Conservation (phyloP, 2,888 invertebrate genomes). For the Perizoma affinitatum region DNA sequence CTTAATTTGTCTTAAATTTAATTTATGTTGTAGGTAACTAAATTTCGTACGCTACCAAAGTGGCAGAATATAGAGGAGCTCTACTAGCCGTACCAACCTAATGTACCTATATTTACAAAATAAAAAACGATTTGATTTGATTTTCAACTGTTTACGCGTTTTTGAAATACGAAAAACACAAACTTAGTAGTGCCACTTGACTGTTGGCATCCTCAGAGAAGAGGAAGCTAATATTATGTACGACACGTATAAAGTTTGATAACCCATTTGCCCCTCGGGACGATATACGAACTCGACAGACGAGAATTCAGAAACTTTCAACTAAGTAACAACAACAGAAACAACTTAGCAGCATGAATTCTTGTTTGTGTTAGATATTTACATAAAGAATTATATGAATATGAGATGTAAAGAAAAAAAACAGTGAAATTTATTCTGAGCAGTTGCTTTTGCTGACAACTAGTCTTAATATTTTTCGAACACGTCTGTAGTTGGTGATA, state of each 20-base stretch:
- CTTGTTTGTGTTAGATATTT: conserved; percentile 26
- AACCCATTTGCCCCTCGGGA: conserved; percentile 33
- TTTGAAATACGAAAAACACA: background rate
- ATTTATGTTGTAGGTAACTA: too few relatives aligned
- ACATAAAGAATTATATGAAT: conserved; percentile 12
- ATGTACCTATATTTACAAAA: too few relatives aligned
- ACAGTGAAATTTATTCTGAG: background rate
- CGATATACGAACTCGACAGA: conserved; percentile 30
- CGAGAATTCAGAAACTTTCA: conserved; percentile 30
- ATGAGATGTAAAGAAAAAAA: background rate
- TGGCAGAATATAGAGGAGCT: too few relatives aligned
- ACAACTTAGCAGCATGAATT: conserved; percentile 27
- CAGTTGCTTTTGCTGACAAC: too few relatives aligned
- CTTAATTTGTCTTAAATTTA: too few relatives aligned
- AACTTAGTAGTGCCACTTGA: conserved; percentile 9
- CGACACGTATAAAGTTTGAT: conserved; percentile 31
- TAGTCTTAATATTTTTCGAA: too few relatives aligned
- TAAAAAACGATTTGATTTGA: too few relatives aligned
- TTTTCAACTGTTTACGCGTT: too few relatives aligned
- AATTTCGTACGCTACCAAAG: too few relatives aligned
- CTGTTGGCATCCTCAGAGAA: conserved; percentile 12
- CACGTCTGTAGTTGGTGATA: too few relatives aligned
- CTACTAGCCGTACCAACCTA: too few relatives aligned
- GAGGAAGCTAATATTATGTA: conserved; percentile 23
- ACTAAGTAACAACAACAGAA: conserved; percentile 28